A percentile compares a stretch with the other conserved stretches of the same genome.
These are phyloP conservation scores for Meganola albula DNA, from an alignment of 2,888 invertebrate genomes.

Conservation along the genomic window DNA sequence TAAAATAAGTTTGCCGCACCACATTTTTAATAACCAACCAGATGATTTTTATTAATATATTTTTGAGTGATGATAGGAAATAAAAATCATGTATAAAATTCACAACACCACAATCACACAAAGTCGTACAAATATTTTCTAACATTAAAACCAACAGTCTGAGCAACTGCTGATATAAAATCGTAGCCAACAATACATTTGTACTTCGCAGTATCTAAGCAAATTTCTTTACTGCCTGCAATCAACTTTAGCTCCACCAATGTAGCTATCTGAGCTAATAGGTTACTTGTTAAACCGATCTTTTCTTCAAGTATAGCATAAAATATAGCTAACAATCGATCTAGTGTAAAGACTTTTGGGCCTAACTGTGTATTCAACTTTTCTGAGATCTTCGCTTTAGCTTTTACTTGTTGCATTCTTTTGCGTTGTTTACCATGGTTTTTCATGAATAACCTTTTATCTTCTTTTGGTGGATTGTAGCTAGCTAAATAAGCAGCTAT, in stretches of 20 bases:
- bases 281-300: constrained; percentile 89
- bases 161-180: constrained; percentile 86
- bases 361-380: constrained; percentile 84
- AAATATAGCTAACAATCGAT: constrained; percentile 91
- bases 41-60: too few species aligned
- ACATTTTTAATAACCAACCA: too few species aligned
- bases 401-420: constrained; percentile 76
- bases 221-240: constrained; percentile 83
- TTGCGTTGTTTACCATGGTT: constrained; percentile 85
- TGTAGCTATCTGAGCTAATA: constrained; percentile 92
- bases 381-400: constrained; percentile 75
- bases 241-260: constrained; percentile 90
- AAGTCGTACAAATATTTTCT: constrained; percentile 87
- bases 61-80: constrained; percentile 4
- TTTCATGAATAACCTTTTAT: constrained; percentile 91
- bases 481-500: constrained; percentile 95
- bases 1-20: too few species aligned
- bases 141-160: constrained; percentile 85
- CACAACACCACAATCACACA: constrained; percentile 37
- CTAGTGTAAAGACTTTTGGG: constrained; percentile 89
- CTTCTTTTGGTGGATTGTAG: constrained; percentile 92
- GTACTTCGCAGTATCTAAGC: constrained; percentile 88
- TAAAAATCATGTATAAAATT: constrained; percentile 13
- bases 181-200: constrained; percentile 91
- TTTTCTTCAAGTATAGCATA: constrained; percentile 91